Percentiles rank a stretch among this genome's conserved stretches.
These are phyloP conservation scores for Nipponacmea schrenckii DNA, from an alignment of 2,888 invertebrate species.

Conservation along the genomic window DNA sequence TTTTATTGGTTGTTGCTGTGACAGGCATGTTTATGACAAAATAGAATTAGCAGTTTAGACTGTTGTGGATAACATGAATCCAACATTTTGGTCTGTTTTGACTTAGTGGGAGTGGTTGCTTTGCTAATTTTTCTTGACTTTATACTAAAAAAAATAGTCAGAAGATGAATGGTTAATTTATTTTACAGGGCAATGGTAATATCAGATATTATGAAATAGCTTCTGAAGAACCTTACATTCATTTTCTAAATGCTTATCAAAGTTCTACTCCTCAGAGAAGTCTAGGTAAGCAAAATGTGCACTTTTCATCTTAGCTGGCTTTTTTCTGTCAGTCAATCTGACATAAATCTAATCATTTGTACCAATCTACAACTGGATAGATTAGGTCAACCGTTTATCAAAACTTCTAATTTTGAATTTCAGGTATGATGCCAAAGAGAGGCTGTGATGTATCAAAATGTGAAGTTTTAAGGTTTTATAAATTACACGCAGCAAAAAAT, in stretches of 20 bases:
- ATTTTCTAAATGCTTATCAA: constrained; percentile 96
- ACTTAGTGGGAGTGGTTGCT: no score
- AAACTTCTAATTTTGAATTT: constrained; percentile 14
- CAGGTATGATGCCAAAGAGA: constrained; percentile 92
- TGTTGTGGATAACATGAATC: no score
- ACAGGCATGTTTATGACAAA: no score
- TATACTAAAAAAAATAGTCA: no score
- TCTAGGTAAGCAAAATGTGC: constrained; percentile 57
- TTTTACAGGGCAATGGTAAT: constrained; percentile 87
- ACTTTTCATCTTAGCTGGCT: no score
- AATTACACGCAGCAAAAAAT: constrained; percentile 78
- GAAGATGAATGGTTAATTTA: no score
- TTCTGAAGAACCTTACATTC: constrained; percentile 91
- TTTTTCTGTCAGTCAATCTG: no score
- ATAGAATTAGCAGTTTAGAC: no score
- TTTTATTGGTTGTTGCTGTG: no score
- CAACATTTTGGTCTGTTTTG: no score
- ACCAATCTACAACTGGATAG: background rate
- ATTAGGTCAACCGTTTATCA: background rate
- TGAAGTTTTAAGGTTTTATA: constrained; percentile 94
- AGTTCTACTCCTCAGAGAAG: constrained; percentile 98
- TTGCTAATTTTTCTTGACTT: no score
- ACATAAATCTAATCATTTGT: background rate
- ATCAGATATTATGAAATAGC: constrained; percentile 95
- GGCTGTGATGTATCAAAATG: constrained; percentile 94